These are phyloP conservation scores for Ibycter americanus DNA, from an alignment of 2,797 vertebrate genomes.

Conservation along the genomic window DNA sequence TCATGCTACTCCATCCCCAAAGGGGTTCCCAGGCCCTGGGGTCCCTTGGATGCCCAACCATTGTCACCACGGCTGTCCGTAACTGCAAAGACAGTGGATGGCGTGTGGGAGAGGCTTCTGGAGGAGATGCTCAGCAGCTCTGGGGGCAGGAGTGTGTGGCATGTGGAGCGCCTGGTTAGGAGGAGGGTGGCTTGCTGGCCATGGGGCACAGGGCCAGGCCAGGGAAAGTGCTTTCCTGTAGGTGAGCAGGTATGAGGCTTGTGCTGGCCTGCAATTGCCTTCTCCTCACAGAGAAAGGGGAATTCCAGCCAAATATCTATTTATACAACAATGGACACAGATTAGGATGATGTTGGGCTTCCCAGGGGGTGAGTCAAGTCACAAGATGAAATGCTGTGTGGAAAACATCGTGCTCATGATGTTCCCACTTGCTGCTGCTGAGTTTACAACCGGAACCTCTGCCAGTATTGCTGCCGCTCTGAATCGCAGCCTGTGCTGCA, in stretches of 20 bases:
- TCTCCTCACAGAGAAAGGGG: background rate
- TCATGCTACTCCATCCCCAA: background rate
- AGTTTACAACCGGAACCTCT: background rate
- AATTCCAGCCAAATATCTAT: background rate
- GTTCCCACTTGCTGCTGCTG: background rate
- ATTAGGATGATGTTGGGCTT: background rate
- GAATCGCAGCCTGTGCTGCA: fast-evolving
- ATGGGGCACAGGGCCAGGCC: background rate
- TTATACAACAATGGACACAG: background rate
- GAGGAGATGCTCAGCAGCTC: background rate
- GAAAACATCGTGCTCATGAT: background rate
- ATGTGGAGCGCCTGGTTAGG: fast-evolving
- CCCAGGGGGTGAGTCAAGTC: background rate
- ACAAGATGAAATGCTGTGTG: background rate
- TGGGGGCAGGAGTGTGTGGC: fast-evolving
- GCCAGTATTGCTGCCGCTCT: background rate
- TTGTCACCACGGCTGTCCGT: fast-evolving
- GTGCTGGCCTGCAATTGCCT: fast-evolving
- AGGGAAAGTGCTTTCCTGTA: background rate
- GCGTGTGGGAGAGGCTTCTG: fast-evolving
- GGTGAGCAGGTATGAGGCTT: background rate
- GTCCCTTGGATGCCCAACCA: background rate
- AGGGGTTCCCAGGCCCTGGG: background rate
- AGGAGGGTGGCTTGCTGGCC: background rate
- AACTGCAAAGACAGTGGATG: background rate